Percentiles rank a stretch among this genome's conserved stretches.
Conservation (phyloP, 2,797 vertebrate genomes). For the Poeciliopsis turneri region DNA sequence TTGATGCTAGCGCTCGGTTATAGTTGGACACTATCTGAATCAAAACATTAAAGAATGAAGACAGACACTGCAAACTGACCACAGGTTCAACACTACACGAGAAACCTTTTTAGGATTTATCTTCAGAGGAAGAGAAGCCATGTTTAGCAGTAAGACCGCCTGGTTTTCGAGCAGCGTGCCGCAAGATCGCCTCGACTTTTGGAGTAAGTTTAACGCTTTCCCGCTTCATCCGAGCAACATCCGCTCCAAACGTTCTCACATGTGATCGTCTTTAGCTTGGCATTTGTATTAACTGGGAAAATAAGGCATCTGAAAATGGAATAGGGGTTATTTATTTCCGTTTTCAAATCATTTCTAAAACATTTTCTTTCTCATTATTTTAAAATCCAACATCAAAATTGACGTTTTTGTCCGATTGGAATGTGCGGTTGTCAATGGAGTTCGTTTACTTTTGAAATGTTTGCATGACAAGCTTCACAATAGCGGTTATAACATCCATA, state of each 20-base stretch:
- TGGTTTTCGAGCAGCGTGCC: constrained; percentile 92
- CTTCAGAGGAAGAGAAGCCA: constrained; percentile 33
- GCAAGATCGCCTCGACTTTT: constrained; percentile 66
- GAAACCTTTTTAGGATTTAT: background rate
- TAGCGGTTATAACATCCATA: no score
- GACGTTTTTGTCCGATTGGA: background rate
- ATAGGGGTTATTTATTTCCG: background rate
- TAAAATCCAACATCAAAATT: background rate
- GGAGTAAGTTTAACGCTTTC: constrained; percentile 78
- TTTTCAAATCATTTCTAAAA: background rate
- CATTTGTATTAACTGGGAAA: background rate
- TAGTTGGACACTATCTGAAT: no score
- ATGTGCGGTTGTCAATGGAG: background rate
- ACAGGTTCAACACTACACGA: background rate
- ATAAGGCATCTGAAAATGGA: background rate
- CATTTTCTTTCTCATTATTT: background rate
- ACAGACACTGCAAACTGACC: no score
- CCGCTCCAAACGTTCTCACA: background rate
- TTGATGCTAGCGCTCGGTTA: background rate
- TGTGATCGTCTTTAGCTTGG: background rate
- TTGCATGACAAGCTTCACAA: background rate
- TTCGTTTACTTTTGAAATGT: no score
- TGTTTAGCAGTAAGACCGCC: constrained; percentile 85
- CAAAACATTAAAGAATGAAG: background rate
- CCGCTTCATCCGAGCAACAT: background rate